Conservation (phyloP, 2,113 vertebrate species). For the Aegithalos caudatus region DNA sequence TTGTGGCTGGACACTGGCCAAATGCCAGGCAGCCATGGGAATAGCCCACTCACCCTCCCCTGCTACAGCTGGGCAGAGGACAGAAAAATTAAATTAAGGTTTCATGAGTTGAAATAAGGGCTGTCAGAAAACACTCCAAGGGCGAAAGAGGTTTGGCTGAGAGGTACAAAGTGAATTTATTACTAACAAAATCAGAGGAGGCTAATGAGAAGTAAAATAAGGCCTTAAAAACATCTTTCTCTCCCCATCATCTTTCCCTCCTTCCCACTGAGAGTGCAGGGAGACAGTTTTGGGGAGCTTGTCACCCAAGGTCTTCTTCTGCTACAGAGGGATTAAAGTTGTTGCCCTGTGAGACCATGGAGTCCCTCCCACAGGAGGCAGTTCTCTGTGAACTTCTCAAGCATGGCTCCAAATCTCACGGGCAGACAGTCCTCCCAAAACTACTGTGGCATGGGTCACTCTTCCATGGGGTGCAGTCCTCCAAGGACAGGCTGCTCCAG, state of each 20-base stretch:
- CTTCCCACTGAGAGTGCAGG: rapidly evolving
- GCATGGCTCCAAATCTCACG: neutral
- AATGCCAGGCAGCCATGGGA: rapidly evolving
- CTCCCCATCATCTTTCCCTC: neutral
- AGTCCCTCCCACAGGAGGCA: rapidly evolving
- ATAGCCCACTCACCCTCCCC: neutral
- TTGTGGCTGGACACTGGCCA: neutral
- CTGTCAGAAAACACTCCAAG: neutral
- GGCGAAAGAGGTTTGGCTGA: neutral
- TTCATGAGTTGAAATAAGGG: neutral
- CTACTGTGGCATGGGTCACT: rapidly evolving
- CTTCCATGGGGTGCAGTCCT: rapidly evolving
- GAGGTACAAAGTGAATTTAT: neutral
- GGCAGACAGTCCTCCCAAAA: neutral
- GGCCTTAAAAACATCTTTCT: no score
- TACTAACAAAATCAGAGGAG: neutral
- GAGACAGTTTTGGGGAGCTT: neutral
- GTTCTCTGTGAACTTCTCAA: neutral
- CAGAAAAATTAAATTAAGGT: neutral
- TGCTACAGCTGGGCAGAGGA: neutral
- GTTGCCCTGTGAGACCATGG: rapidly evolving
- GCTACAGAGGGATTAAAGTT: neutral
- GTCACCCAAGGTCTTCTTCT: rapidly evolving
- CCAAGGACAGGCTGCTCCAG: neutral
- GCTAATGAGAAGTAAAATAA: neutral